phyloP scores from a whole-genome alignment of 1,140 invertebrate species.

The Apis florea region DNA sequence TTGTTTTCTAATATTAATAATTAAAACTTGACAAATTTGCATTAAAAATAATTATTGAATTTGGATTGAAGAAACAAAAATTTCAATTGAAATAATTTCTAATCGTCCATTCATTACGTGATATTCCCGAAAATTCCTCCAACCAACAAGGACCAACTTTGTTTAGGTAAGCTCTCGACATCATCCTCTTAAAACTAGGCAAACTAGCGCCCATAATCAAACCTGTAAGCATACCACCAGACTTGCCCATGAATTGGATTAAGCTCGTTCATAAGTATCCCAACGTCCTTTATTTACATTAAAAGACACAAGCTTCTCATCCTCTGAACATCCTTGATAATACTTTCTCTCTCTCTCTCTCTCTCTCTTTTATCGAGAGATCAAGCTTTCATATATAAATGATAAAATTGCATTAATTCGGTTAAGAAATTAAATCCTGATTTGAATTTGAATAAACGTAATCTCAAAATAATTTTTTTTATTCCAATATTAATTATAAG shows the following conservation, averaged over 20 bases:
- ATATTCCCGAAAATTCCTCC: neutral
- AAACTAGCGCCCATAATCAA: neutral
- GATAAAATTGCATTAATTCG: neutral
- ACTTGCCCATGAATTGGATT: neutral
- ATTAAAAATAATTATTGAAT: too few relatives aligned
- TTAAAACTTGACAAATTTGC: too few relatives aligned
- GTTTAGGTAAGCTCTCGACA: neutral
- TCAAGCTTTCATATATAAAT: neutral
- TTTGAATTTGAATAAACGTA: too few relatives aligned
- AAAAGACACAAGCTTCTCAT: conserved; percentile 1
- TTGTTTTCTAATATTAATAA: too few relatives aligned
- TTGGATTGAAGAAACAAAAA: too few relatives aligned
- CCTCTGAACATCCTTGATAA: neutral
- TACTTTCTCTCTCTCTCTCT: neutral
- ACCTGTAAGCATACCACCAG: neutral
- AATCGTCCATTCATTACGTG: neutral
- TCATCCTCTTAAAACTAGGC: neutral
- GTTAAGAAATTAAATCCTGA: too few relatives aligned
- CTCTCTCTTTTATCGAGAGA: neutral
- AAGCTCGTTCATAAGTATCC: neutral
- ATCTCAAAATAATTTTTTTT: too few relatives aligned
- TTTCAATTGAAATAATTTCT: neutral
- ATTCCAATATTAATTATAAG: too few relatives aligned
- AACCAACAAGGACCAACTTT: neutral
- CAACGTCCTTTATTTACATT: conserved; percentile 5